Evolutionary conservation across 92 coral and sea anemone species (phyloP).

Genomic region (Parazoanthus swiftii): DNA sequence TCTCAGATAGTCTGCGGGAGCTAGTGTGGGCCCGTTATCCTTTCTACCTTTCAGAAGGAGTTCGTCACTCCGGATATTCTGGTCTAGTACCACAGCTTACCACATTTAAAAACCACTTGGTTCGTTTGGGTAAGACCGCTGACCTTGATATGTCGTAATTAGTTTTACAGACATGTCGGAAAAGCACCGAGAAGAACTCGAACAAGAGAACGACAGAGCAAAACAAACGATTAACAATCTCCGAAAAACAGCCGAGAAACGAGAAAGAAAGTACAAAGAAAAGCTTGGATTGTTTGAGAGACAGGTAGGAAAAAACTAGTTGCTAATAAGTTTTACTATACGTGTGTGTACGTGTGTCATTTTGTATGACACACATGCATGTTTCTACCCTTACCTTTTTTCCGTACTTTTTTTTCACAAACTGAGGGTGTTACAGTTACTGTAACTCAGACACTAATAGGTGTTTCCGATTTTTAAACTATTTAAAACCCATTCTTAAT

Average conservation of each 20-base stretch:
- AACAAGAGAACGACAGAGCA: conserved; percentile 64
- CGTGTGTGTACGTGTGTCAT: background rate
- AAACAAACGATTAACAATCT: conserved; percentile 69
- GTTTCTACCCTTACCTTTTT: background rate
- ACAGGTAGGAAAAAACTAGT: conserved; percentile 54
- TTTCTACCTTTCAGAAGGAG: too few species aligned
- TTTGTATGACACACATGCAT: background rate
- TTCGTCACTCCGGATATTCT: too few species aligned
- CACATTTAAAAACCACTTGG: too few species aligned
- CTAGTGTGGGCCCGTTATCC: too few species aligned
- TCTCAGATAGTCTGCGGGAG: too few species aligned
- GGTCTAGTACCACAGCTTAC: too few species aligned
- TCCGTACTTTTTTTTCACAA: background rate
- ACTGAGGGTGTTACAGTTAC: too few species aligned
- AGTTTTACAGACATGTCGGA: conserved; percentile 70
- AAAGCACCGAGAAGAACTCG: conserved; percentile 72
- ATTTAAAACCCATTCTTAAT: too few species aligned
- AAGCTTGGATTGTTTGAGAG: conserved; percentile 67
- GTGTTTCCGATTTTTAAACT: too few species aligned
- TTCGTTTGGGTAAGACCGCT: background rate
- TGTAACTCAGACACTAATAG: too few species aligned
- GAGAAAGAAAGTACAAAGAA: conserved; percentile 69
- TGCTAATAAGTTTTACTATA: background rate
- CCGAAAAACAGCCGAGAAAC: conserved; percentile 76
- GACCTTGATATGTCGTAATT: background rate